A percentile compares a stretch with the other conserved stretches of the same genome.
These are phyloP conservation scores for Sebastes itinus DNA, from an alignment of 2,797 vertebrate genomes.

Conservation along the genomic window DNA sequence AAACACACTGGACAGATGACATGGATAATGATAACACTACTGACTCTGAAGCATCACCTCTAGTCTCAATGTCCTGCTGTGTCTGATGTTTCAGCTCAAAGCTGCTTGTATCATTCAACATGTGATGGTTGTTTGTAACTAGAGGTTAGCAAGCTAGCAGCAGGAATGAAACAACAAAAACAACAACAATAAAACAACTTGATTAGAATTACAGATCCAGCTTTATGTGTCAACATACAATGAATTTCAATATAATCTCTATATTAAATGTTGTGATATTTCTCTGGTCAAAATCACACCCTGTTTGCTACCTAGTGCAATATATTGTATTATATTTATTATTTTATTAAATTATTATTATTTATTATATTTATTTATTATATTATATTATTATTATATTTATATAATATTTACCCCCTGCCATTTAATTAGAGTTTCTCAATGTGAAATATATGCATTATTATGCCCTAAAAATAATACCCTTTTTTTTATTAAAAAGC, in stretches of 20 bases:
- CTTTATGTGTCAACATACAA: background rate
- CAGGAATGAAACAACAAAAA: background rate
- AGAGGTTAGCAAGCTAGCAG: background rate
- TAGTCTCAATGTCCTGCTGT: too few relatives aligned
- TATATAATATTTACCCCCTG: background rate
- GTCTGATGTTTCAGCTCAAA: background rate
- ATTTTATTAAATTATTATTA: too few relatives aligned
- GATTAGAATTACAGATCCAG: background rate
- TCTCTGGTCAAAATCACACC: background rate
- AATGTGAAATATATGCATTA: background rate
- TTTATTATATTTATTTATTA: too few relatives aligned
- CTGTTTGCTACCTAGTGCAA: background rate
- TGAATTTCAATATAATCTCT: background rate
- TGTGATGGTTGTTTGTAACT: background rate
- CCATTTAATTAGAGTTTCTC: background rate
- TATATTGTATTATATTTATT: background rate
- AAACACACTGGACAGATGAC: too few relatives aligned
- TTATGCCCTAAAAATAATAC: background rate
- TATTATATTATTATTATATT: too few relatives aligned
- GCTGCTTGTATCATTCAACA: background rate
- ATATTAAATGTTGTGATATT: background rate
- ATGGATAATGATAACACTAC: constrained; percentile 6
- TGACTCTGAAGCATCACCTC: background rate
- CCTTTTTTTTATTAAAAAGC: background rate
- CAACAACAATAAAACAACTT: background rate